A percentile compares a stretch with the other conserved stretches of the same genome.
phyloP scores from a whole-genome alignment of 2,797 vertebrate species.

The Denticeps clupeoides region DNA sequence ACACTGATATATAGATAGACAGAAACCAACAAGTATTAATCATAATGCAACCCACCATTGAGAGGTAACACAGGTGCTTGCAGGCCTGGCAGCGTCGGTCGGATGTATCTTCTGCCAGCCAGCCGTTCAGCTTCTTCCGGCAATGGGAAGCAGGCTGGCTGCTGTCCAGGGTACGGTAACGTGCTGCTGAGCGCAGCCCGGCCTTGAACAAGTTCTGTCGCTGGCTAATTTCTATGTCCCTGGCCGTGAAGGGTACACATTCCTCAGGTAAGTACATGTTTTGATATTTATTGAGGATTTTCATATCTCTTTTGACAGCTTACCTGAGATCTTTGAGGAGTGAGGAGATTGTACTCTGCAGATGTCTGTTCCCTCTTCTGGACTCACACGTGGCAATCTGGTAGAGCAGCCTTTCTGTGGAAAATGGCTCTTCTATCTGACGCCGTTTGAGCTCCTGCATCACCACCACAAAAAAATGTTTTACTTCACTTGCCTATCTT shows the following conservation, averaged over 20 bases:
- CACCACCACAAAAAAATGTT: background rate
- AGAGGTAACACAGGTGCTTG: conserved; percentile 95
- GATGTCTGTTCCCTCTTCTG: conserved; percentile 84
- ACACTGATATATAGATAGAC: too few relatives aligned
- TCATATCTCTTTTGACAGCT: too few relatives aligned
- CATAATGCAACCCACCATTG: conserved; percentile 72
- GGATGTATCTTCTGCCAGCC: conserved; percentile 87
- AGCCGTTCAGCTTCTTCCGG: conserved; percentile 90
- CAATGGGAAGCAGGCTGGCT: conserved; percentile 62
- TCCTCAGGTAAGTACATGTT: too few relatives aligned
- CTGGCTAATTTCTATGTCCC: conserved; percentile 94
- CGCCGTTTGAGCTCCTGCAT: conserved; percentile 89
- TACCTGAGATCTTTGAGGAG: conserved; percentile 98
- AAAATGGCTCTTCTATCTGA: conserved; percentile 93
- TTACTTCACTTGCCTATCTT: too few relatives aligned
- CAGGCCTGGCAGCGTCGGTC: conserved; percentile 96
- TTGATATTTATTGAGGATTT: too few relatives aligned
- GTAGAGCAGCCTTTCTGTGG: conserved; percentile 98
- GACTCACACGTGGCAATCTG: conserved; percentile 92
- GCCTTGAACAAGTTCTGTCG: conserved; percentile 86
- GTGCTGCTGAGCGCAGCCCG: conserved; percentile 84
- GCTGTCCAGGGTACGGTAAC: conserved; percentile 83
- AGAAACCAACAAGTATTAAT: too few relatives aligned
- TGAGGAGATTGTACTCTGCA: conserved; percentile 83
- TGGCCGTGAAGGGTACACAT: conserved; percentile 35